Conservation (phyloP, 2,797 vertebrate genomes). For the Microhierax caerulescens region DNA sequence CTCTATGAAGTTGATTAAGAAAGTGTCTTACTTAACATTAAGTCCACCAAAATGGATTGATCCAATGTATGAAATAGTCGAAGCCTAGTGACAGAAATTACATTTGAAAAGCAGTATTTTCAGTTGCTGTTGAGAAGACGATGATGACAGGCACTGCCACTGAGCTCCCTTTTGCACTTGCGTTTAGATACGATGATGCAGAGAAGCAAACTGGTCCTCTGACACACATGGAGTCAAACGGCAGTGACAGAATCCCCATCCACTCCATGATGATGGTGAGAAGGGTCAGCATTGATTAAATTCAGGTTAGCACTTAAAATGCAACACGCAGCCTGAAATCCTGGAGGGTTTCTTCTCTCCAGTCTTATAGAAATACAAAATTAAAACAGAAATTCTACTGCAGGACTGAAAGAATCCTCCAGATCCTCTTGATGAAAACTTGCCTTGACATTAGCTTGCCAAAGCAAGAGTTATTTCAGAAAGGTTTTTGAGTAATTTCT, state of each 20-base stretch:
- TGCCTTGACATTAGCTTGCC: not conserved
- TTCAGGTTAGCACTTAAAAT: not conserved
- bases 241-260: not conserved
- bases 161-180: not conserved
- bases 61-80: not conserved
- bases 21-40: not conserved
- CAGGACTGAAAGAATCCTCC: conserved; percentile 11
- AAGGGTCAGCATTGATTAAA: conserved; percentile 6
- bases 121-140: not conserved
- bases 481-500: not conserved
- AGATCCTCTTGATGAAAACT: conserved; percentile 4
- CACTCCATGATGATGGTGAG: not conserved
- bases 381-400: conserved; percentile 15
- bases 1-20: not conserved
- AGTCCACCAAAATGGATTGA: not conserved
- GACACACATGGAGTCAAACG: not conserved
- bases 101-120: not conserved
- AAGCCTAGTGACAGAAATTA: not conserved
- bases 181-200: not conserved
- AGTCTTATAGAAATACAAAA: not conserved
- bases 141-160: not conserved
- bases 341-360: not conserved
- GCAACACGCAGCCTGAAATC: not conserved
- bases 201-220: not conserved
- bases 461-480: conserved; percentile 32